These are phyloP conservation scores for Eupithecia pulchellata DNA, from an alignment of 2,888 invertebrate species.

Conservation along the genomic window DNA sequence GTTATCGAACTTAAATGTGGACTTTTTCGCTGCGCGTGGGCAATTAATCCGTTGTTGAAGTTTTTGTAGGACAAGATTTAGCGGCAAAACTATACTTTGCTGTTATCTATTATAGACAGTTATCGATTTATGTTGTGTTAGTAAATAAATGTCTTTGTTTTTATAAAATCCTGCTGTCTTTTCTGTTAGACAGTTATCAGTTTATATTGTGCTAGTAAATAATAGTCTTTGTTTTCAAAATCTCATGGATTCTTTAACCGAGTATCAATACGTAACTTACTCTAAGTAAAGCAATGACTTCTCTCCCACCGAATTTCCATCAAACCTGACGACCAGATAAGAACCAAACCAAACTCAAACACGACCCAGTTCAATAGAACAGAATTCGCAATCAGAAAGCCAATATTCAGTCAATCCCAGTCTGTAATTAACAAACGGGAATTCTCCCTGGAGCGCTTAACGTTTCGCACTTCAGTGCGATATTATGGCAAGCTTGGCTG, in stretches of 20 bases:
- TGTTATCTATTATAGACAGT: too few relatives aligned
- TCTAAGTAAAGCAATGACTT: neutral
- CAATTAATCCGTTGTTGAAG: too few relatives aligned
- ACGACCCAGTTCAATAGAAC: neutral
- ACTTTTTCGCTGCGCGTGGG: too few relatives aligned
- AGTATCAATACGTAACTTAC: neutral
- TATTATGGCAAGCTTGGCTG: neutral
- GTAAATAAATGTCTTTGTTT: too few relatives aligned
- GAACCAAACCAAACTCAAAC: neutral
- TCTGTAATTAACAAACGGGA: slow-evolving; percentile 20
- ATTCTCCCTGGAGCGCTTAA: slow-evolving; percentile 17
- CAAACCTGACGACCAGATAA: neutral
- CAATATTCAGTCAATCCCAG: slow-evolving; percentile 25
- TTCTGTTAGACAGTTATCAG: neutral
- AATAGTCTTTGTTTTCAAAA: neutral
- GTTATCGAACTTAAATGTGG: too few relatives aligned
- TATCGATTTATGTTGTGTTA: too few relatives aligned
- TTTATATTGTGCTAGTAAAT: neutral
- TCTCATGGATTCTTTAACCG: neutral
- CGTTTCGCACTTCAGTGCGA: slow-evolving; percentile 4
- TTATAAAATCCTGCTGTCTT: too few relatives aligned
- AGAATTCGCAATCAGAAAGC: slow-evolving; percentile 25
- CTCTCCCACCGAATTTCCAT: neutral
- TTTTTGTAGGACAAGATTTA: too few relatives aligned
- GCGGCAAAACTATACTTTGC: too few relatives aligned